phyloP scores from a whole-genome alignment of 2,888 invertebrate genomes.

The Cepaea hortensis region DNA sequence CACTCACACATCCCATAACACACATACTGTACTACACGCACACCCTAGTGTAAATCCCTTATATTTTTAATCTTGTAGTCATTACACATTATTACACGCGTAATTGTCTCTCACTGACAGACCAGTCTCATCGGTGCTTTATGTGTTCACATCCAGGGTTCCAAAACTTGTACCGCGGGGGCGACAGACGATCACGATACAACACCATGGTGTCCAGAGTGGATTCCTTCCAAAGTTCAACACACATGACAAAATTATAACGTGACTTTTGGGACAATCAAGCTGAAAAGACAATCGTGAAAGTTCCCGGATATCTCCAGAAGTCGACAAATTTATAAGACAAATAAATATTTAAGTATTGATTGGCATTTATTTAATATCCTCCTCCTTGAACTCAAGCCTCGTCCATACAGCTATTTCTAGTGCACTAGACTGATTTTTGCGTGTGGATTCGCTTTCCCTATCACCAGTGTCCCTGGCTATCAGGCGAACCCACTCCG shows the following conservation, averaged over 20 bases:
- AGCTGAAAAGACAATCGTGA: too few species aligned
- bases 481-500: too few species aligned
- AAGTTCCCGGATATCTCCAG: too few species aligned
- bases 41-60: too few species aligned
- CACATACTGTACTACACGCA: too few species aligned
- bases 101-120: too few species aligned
- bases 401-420: not conserved
- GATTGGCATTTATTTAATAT: not conserved
- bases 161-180: constrained; percentile 52
- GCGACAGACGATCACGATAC: constrained; percentile 54
- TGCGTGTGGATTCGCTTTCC: too few species aligned
- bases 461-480: too few species aligned
- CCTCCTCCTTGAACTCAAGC: not conserved
- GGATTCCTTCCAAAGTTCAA: constrained; percentile 57
- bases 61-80: too few species aligned
- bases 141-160: constrained; percentile 48
- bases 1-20: too few species aligned
- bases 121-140: not conserved
- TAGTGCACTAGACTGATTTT: too few species aligned
- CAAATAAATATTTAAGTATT: not conserved
- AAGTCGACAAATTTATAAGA: not conserved
- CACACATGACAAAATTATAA: constrained; percentile 57
- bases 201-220: constrained; percentile 56
- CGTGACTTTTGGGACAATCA: not conserved
- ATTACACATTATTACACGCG: too few species aligned